Evolutionary conservation across 2,113 vertebrate species (phyloP), one percentile per base, ranked within the genome.

Genomic region (Periophthalmodon schlosseri): DNA sequence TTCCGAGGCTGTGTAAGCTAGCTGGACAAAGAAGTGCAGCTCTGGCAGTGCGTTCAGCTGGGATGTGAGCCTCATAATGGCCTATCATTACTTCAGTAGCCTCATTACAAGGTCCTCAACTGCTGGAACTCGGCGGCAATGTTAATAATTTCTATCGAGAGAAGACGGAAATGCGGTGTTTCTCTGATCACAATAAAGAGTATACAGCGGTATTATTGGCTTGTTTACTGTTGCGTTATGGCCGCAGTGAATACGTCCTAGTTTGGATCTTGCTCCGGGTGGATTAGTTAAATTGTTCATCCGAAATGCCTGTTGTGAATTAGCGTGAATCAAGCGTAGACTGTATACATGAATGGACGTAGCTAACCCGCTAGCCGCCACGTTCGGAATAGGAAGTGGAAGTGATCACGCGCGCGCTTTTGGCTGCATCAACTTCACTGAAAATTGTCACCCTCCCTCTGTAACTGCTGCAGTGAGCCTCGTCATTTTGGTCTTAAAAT

Each of bases 101-200:
- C 87, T 93, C 89, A 92, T 93, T 91, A 93, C 84, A 84, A 88
- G 84, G 82, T 89, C 88, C 86, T 92, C 87, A 93, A 93, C 90
- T 88, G 75, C 78, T 44, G 61, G 61, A 82, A 85, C 87, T 86
- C 56, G 82, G 90, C 85, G 18, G 74, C 72, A 88, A 89, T 91
- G 81, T 90, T 93, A 91, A 92, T 92, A 92, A 92, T 89, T 82
- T 86, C 63, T 4, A 69, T 74, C 82, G 61, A 72, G 81, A 28
- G 28, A 15, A 72, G 72, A 86, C 74, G 16, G 69, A 64, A 85
- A 79, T 79, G 76, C 6, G 57, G 13, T 28, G 23, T 28, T 23
- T 28, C 57, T 60, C 12, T 15, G 23, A 0, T 44, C 36, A 44
- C 39, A 44, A 44, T 44, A 44, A 5, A 60, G 3, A 57, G n/a